Evolutionary conservation across 2,113 vertebrate species (phyloP).

Genomic region (Phylloscopus trochiloides): DNA sequence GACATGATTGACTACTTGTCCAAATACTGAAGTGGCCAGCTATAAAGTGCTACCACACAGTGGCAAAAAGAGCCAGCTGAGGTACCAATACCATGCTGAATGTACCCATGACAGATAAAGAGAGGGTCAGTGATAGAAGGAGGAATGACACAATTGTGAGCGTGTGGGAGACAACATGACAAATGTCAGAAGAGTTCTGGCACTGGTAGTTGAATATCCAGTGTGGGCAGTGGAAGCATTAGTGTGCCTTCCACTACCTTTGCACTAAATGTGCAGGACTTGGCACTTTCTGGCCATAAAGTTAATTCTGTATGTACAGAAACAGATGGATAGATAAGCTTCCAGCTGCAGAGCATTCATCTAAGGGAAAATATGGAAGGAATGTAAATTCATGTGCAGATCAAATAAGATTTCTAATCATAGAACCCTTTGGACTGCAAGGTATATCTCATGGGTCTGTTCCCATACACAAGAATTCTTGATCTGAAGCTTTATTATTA

Average conservation of each 20-base stretch:
- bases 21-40: background rate
- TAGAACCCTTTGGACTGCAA: background rate
- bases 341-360: slow-evolving; percentile 5
- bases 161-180: background rate
- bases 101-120: background rate
- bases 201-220: background rate
- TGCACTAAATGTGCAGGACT: background rate
- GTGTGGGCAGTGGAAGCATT: background rate
- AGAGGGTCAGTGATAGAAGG: background rate
- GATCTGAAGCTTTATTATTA: background rate
- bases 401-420: background rate
- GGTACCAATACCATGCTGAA: background rate
- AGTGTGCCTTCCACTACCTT: background rate
- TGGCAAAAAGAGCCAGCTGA: background rate
- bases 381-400: background rate
- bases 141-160: background rate
- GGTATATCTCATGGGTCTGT: background rate
- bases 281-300: slow-evolving; percentile 20
- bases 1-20: background rate
- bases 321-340: slow-evolving; percentile 24
- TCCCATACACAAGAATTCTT: background rate
- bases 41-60: background rate
- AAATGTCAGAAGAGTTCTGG: background rate
- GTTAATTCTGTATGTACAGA: slow-evolving; percentile 48
- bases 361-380: background rate